A percentile compares a stretch with the other conserved stretches of the same genome.
phyloP scores from a whole-genome alignment of 2,888 invertebrate species.

The Macrosiphum euphorbiae region DNA sequence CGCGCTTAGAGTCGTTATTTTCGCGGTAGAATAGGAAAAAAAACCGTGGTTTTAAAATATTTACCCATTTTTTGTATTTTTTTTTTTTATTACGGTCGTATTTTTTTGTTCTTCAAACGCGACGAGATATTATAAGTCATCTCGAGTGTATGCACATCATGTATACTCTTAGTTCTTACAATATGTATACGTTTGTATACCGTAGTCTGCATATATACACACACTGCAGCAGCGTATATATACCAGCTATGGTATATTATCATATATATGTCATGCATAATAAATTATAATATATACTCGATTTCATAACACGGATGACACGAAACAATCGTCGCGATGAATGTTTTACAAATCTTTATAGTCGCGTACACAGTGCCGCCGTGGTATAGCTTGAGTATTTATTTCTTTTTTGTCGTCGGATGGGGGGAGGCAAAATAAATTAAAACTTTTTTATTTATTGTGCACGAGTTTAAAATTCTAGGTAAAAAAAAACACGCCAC shows the following conservation, averaged over 20 bases:
- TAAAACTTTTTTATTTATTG: neutral
- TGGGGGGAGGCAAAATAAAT: neutral
- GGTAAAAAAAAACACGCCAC: neutral
- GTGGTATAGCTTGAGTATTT: neutral
- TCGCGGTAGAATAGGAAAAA: neutral
- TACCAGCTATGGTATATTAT: neutral
- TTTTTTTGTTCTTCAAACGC: constrained; percentile 17
- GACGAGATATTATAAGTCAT: constrained; percentile 5
- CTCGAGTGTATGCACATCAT: neutral
- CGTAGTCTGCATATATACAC: neutral
- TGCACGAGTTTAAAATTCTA: neutral
- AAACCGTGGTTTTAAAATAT: neutral
- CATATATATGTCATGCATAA: constrained; percentile 2
- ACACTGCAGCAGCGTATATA: neutral
- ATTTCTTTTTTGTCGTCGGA: neutral
- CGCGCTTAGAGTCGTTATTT: neutral
- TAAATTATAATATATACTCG: constrained; percentile 11
- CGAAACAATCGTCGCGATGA: neutral
- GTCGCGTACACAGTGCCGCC: neutral
- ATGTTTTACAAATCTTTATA: neutral
- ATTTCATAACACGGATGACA: neutral
- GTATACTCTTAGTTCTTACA: neutral
- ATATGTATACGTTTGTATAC: neutral
- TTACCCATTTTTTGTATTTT: neutral
- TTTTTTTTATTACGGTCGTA: constrained; percentile 10